Conservation (phyloP, 2,888 invertebrate genomes). For the Elysia crispata region DNA sequence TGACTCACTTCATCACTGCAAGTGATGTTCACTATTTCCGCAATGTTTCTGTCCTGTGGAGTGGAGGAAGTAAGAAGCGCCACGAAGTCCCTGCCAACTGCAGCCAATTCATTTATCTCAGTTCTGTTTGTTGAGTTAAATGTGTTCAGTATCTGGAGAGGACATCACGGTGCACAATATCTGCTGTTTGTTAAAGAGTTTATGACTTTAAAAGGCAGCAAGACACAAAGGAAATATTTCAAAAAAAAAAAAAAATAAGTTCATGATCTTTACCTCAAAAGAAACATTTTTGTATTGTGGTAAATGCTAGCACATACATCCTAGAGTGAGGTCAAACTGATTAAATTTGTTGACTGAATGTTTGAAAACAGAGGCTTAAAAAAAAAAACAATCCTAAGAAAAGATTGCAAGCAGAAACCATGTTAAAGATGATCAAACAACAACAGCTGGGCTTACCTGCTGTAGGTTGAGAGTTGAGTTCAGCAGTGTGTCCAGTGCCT, state of each 20-base stretch:
- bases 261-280: too few species aligned
- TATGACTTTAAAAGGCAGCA: too few species aligned
- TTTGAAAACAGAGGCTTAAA: too few species aligned
- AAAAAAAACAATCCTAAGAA: background rate
- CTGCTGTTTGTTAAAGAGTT: too few species aligned
- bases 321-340: too few species aligned
- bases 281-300: too few species aligned
- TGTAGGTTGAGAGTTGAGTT: slow-evolving; percentile 52
- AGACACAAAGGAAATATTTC: too few species aligned
- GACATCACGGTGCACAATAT: too few species aligned
- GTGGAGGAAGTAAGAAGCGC: background rate
- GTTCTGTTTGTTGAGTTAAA: slow-evolving; percentile 23
- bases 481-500: slow-evolving; percentile 61
- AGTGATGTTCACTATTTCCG: background rate
- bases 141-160: slow-evolving; percentile 7
- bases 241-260: too few species aligned
- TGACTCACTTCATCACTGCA: slow-evolving; percentile 33
- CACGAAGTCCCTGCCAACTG: background rate
- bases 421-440: too few species aligned
- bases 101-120: background rate
- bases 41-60: background rate
- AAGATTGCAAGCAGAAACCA: background rate
- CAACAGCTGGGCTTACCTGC: slow-evolving; percentile 38
- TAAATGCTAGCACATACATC: too few species aligned
- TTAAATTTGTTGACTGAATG: too few species aligned